Base-by-base conservation (phyloP, 2,797 vertebrate genomes). In the Ceryle rudis region DNA sequence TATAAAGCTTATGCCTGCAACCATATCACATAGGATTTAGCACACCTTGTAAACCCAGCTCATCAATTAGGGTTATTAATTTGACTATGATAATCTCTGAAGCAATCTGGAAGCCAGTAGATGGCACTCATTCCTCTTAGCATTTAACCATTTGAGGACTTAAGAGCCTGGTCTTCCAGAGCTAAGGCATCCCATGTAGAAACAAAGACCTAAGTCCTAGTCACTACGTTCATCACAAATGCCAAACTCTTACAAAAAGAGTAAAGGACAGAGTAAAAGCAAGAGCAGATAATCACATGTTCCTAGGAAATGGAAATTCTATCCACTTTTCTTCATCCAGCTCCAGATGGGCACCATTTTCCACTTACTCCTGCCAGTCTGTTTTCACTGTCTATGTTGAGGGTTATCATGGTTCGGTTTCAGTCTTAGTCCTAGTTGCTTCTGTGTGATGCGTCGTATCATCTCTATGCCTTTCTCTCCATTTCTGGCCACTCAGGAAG, bases 391-490 rank as follows among this genome's bases (percentile, higher is more conserved):
- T 18, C 22, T 51, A 0, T 65, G 6, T 26, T 82, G 25, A 19
- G 8, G 15, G 11, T 81, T 44, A 14, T 69, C 23, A 16, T 2
- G 11, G 21, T 78, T 93, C 26, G 28, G 11, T 82, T 85, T 81
- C 57, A 79, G 67, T 73, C 29, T 33, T 57, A 16, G n/a, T 77
- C 54, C 29, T 78, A 19, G 23, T 16, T 73, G 64, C 26, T 78
- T 18, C 20, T 85, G 35, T 0, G 2, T 44, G 33, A 7, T 35
- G 2, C 4, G 33, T 55, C 7, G 2, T 51, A 23, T 17, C 2
- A 17, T 49, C 23, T 37, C 37, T 86, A 64, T 62, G 7, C 13
- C 58, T 52, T 87, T 26, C 23, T 49, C 20, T 75, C 44, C 6
- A 7, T 64, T 86, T 86, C 52, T 86, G 61, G 26, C 73, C 44